A percentile compares a stretch with the other conserved stretches of the same genome.
These are phyloP conservation scores for Dolichomitus sp. DNA, from an alignment of 2,888 invertebrate genomes.

Conservation along the genomic window DNA sequence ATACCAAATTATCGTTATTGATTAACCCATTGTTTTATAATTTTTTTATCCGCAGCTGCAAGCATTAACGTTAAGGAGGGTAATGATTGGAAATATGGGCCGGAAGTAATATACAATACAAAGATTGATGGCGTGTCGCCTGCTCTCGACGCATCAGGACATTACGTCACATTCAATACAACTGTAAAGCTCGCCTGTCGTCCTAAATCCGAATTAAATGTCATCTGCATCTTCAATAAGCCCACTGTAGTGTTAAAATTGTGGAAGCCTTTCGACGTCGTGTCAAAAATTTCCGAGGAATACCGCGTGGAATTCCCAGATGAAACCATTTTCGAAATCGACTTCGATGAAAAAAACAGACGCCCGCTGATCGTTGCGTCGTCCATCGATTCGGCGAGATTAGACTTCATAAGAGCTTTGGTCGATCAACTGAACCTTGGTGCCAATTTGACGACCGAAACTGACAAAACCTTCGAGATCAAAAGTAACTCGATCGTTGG, in stretches of 20 bases:
- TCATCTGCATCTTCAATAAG: background rate
- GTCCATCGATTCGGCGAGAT: too few species aligned
- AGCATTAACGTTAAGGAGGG: slow-evolving; percentile 11
- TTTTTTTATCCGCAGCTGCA: slow-evolving; percentile 9
- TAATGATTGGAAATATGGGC: slow-evolving; percentile 53
- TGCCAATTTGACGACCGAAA: background rate
- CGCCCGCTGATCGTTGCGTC: too few species aligned
- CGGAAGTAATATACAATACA: slow-evolving; percentile 56
- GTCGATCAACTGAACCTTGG: background rate
- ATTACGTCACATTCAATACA: background rate
- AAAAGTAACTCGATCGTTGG: slow-evolving; percentile 2
- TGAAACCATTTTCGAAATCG: too few species aligned
- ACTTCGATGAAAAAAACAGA: too few species aligned
- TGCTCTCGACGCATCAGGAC: background rate
- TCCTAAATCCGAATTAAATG: background rate
- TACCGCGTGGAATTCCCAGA: too few species aligned
- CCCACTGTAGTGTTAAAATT: too few species aligned
- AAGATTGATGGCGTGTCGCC: slow-evolving; percentile 2
- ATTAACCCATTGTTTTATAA: too few species aligned
- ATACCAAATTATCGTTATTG: background rate
- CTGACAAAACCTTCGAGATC: background rate
- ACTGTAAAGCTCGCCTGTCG: slow-evolving; percentile 13
- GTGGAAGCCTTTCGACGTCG: too few species aligned
- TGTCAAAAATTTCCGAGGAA: too few species aligned
- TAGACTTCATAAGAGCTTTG: too few species aligned